phyloP scores from a whole-genome alignment of 1,140 invertebrate genomes.

The Cephus cinctus region DNA sequence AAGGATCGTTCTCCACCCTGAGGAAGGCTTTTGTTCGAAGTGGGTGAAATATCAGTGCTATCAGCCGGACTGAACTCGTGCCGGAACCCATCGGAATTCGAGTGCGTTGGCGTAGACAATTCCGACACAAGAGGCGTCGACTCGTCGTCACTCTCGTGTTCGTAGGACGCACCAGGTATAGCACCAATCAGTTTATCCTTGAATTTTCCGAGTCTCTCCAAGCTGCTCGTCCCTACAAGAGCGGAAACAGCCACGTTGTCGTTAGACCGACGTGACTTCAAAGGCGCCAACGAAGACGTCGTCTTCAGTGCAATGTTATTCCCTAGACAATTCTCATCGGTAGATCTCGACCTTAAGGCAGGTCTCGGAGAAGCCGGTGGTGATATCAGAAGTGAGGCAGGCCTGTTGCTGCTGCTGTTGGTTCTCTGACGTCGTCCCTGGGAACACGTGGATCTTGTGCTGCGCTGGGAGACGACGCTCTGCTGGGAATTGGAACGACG shows the following conservation, averaged over 20 bases:
- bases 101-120: conserved; percentile 45
- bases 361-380: conserved; percentile 40
- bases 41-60: conserved; percentile 29
- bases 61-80: conserved; percentile 27
- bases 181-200: conserved; percentile 52
- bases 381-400: conserved; percentile 36
- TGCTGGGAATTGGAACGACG: conserved; percentile 49
- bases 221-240: conserved; percentile 24
- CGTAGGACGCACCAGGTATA: conserved; percentile 29
- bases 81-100: conserved; percentile 27
- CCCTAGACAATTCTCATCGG: conserved; percentile 32
- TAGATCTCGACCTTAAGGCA: conserved; percentile 38
- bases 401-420: conserved; percentile 20
- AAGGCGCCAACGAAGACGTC: conserved; percentile 8
- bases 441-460: conserved; percentile 30
- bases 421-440: conserved; percentile 6
- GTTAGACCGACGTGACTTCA: conserved; percentile 16
- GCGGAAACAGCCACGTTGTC: conserved; percentile 30
- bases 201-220: conserved; percentile 46
- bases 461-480: conserved; percentile 40
- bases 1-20: conserved; percentile 27
- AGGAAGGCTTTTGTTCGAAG: conserved; percentile 28
- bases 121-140: conserved; percentile 63
- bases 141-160: conserved; percentile 60
- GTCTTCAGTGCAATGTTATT: conserved; percentile 21